Base-by-base conservation (phyloP, 1,140 invertebrate species). In the Zaprionus taronus region DNA sequence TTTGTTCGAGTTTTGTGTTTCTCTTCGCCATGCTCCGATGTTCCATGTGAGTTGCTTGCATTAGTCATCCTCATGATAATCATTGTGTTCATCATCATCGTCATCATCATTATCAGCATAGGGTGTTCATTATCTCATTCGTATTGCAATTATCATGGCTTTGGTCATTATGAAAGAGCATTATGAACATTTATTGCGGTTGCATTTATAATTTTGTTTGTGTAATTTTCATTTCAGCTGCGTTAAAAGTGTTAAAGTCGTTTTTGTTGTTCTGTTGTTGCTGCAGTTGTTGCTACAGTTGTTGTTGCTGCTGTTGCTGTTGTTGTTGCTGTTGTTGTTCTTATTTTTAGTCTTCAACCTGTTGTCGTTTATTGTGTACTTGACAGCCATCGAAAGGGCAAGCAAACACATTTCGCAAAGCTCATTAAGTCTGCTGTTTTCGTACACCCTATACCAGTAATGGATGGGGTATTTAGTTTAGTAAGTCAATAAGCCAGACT, bases 331-430 rank as follows among this genome's bases (percentile, higher is more conserved):
- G 68, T 67, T 87, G 78, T 81, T 84, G 73, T 83, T 81, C 72
- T 83, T 72, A 44, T 72, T 72, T 56, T 67, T 77, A 67, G 69
- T 77, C 74, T 87, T 70, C 84, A 87, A 87, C 84, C 84, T 87
- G 84, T 87, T 87, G 84, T 90, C 85, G 84, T 87, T 87, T 90
- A 90, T 90, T 90, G 74, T 72, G 84, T 87, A 87, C 84, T 87
- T 87, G 85, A 87, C 84, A 85, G 84, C 81, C 85, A 89, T 89
- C 85, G 84, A 89, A 89, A 89, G 85, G 85, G 85, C 85, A 89
- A 89, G 82, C 81, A 90, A 89, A 89, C 85, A 89, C 79, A 89
- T 79, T 89, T 89, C 79, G 85, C 85, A 89, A 89, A 89, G 85
- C 85, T 89, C 85, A 89, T 89, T 89, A 89, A 89, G 85, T 90